Evolutionary conservation across 35 echinoderm and acorn worm genomes (phyloP).

Genomic region (Anneissia japonica): DNA sequence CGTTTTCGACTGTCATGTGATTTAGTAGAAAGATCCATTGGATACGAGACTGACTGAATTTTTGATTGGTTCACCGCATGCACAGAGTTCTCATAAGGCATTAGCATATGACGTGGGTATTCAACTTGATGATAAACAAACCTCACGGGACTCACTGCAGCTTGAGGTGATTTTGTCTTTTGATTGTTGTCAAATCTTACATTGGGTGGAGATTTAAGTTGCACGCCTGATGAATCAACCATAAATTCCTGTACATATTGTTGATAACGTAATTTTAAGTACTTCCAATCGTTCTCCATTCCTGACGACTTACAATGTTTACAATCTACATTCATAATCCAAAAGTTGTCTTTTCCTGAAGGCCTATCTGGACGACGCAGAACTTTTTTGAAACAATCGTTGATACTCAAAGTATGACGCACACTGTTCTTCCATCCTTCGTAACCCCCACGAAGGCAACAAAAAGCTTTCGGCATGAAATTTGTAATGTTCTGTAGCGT

Average conservation of each 20-base stretch:
- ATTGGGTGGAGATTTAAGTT: background rate
- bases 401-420: conserved; percentile 37
- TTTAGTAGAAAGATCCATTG: background rate
- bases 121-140: no score
- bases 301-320: background rate
- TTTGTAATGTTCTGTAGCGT: conserved; percentile 62
- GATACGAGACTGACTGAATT: no score
- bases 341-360: conserved; percentile 51
- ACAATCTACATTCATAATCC: conserved; percentile 21
- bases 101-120: no score
- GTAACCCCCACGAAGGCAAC: conserved; percentile 56
- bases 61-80: no score
- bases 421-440: conserved; percentile 54
- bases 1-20: background rate
- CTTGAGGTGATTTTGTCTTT: background rate
- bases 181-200: background rate
- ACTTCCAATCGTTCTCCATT: background rate
- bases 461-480: conserved; percentile 30
- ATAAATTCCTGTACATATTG: background rate
- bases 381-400: conserved; percentile 34
- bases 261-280: background rate
- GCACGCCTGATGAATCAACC: background rate
- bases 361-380: conserved; percentile 21
- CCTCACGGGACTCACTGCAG: no score
- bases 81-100: no score